phyloP scores from a whole-genome alignment of 2,113 vertebrate species.

The Pristiophorus japonicus region DNA sequence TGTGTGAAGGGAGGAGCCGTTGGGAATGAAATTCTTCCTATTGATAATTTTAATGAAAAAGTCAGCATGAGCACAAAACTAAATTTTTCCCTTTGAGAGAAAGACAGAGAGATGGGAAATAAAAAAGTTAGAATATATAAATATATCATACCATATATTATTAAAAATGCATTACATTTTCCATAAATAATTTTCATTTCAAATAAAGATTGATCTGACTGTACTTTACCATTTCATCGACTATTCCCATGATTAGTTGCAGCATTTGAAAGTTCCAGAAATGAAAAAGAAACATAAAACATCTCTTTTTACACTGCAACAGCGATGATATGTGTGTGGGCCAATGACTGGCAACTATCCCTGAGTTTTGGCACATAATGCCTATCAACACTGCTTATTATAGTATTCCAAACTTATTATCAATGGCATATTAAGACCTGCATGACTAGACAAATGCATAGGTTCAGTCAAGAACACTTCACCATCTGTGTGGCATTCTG shows the following conservation, averaged over 20 bases:
- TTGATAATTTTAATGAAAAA: no score
- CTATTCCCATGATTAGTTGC: neutral
- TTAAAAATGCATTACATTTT: neutral
- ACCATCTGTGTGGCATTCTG: neutral
- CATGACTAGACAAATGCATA: neutral
- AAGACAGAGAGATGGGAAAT: no score
- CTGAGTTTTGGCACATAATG: neutral
- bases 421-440: neutral
- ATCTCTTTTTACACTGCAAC: neutral
- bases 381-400: neutral
- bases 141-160: no score
- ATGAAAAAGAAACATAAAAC: neutral
- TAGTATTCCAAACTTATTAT: neutral
- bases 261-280: neutral
- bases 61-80: no score
- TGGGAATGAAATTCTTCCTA: no score
- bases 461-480: neutral
- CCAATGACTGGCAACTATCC: neutral
- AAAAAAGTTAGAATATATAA: no score
- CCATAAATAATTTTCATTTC: neutral
- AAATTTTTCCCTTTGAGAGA: no score
- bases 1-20: no score
- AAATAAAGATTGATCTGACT: neutral
- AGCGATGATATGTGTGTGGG: neutral
- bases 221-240: neutral